A percentile compares a stretch with the other conserved stretches of the same genome.
Conservation (phyloP, 2,888 invertebrate species). For the Tanypteryx hageni region DNA sequence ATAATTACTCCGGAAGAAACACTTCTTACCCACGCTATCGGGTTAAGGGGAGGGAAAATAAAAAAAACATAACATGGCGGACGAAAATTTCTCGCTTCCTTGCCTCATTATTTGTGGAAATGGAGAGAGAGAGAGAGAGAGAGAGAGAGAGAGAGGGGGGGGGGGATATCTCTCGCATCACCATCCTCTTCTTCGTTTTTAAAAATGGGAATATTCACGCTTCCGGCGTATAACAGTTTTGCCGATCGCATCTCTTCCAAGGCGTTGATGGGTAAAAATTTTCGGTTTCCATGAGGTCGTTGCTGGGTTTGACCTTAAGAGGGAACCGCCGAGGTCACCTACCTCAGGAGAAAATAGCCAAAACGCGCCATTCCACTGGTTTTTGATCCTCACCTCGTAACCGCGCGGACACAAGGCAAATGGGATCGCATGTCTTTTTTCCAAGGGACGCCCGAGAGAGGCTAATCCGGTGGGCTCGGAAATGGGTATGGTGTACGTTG, state of each 20-base stretch:
- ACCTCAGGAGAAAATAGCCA: neutral
- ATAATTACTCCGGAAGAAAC: neutral
- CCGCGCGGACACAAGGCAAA: too few species aligned
- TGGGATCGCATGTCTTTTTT: too few species aligned
- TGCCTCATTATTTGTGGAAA: neutral
- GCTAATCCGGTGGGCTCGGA: too few species aligned
- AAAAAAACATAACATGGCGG: neutral
- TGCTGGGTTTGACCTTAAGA: neutral
- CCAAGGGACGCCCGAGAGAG: too few species aligned
- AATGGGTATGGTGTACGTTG: too few species aligned
- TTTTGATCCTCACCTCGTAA: too few species aligned
- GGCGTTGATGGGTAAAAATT: neutral
- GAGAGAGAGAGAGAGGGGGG: neutral
- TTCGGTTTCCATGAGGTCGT: neutral
- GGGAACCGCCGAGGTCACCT: neutral
- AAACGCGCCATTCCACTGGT: too few species aligned
- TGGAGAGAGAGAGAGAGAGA: neutral
- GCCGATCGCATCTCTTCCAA: neutral
- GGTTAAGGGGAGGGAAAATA: neutral
- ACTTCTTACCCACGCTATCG: neutral
- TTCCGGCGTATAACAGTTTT: conserved; percentile 50
- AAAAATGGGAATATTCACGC: conserved; percentile 34
- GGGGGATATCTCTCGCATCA: neutral
- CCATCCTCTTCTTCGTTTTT: neutral
- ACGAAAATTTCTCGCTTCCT: conserved; percentile 3